Evolutionary conservation across 2,797 vertebrate species (phyloP).

Genomic region (Linurgus olivaceus): DNA sequence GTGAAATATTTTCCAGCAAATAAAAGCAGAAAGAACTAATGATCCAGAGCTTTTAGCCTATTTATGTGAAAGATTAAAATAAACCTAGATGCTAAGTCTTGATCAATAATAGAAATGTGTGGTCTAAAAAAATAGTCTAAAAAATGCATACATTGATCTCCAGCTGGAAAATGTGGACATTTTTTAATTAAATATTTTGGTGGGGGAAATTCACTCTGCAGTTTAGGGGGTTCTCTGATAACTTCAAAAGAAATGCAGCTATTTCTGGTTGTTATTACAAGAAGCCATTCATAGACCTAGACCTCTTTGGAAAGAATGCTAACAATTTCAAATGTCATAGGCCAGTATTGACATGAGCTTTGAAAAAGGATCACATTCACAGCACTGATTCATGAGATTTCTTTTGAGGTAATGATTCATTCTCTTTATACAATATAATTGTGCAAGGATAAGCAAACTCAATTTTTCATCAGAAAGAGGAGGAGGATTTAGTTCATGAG

Average conservation of each 20-base stretch:
- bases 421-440: neutral
- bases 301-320: conserved; percentile 8
- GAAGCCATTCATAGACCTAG: neutral
- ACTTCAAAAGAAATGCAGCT: conserved; percentile 19
- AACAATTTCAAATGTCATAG: neutral
- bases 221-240: neutral
- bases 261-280: conserved; percentile 15
- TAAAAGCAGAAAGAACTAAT: conserved; percentile 25
- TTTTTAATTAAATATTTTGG: neutral
- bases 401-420: neutral
- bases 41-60: conserved; percentile 26
- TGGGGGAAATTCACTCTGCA: neutral
- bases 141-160: neutral
- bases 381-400: neutral
- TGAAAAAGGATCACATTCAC: neutral
- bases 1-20: conserved; percentile 55
- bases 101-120: neutral
- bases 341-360: neutral
- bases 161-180: neutral
- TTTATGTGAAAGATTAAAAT: conserved; percentile 31
- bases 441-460: neutral
- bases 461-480: neutral
- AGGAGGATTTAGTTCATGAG: neutral
- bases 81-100: neutral
- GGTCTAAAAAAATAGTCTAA: neutral